phyloP scores from a whole-genome alignment of 2,113 vertebrate species.

The Caranx melampygus region DNA sequence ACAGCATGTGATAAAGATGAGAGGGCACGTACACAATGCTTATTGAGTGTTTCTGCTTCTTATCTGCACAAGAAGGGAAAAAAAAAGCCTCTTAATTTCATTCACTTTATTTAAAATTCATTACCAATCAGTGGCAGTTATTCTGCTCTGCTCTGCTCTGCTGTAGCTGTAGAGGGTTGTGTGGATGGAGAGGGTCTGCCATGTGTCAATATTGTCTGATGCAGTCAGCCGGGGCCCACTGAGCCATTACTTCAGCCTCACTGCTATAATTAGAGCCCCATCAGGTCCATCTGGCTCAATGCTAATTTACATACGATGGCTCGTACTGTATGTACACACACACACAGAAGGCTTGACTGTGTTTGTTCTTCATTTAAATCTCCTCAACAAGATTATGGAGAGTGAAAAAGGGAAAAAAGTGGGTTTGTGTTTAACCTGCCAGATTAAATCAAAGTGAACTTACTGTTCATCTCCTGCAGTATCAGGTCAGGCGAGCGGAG shows the following conservation, averaged over 20 bases:
- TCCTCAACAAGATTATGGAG: not conserved
- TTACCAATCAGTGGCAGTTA: conserved; percentile 31
- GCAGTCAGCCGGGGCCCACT: conserved; percentile 29
- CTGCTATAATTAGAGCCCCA: conserved; percentile 61
- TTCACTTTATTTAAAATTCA: conserved; percentile 44
- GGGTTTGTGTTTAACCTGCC: not conserved
- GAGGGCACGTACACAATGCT: conserved; percentile 95
- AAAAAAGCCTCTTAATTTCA: not conserved
- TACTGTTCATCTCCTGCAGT: conserved; percentile 88
- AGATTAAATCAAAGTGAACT: conserved; percentile 51
- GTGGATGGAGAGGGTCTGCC: conserved; percentile 23
- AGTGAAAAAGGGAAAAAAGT: not conserved
- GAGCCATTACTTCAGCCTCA: conserved; percentile 38
- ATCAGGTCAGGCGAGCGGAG: conserved; percentile 89
- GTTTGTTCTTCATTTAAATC: not conserved
- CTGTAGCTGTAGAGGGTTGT: not conserved
- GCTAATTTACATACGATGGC: conserved; percentile 22
- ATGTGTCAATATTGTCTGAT: conserved; percentile 66
- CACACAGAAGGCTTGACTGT: not conserved
- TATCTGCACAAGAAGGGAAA: conserved; percentile 73
- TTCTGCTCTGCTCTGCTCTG: not conserved
- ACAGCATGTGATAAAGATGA: conserved; percentile 97
- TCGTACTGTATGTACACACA: conserved; percentile 7
- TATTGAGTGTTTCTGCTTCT: conserved; percentile 81
- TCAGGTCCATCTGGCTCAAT: conserved; percentile 48